These are phyloP conservation scores for Tinea trinotella DNA, from an alignment of 2,888 invertebrate genomes.

Conservation along the genomic window DNA sequence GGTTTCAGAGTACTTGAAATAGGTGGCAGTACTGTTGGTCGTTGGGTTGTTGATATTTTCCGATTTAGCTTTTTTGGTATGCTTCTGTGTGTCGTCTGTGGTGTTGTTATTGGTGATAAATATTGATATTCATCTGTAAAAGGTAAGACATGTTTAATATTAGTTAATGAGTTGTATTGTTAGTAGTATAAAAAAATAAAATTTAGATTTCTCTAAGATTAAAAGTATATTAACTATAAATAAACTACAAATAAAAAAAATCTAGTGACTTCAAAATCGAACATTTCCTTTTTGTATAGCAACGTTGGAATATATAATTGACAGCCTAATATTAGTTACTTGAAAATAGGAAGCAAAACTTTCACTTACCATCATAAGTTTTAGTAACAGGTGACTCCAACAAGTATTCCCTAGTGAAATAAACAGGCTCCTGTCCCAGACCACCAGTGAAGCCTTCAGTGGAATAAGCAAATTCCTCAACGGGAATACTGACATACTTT, in stretches of 20 bases:
- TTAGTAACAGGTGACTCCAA: slow-evolving; percentile 61
- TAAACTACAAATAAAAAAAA: no score
- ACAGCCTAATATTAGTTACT: no score
- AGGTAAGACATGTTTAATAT: no score
- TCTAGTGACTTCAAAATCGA: no score
- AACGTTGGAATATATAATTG: no score
- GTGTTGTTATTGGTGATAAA: slow-evolving; percentile 48
- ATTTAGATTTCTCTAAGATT: no score
- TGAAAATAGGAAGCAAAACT: neutral
- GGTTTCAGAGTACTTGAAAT: slow-evolving; percentile 26
- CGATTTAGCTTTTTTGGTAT: slow-evolving; percentile 44
- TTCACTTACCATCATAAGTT: slow-evolving; percentile 56
- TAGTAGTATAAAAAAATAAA: no score
- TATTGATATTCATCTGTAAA: slow-evolving; percentile 60
- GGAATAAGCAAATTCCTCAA: slow-evolving; percentile 43
- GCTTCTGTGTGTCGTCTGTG: slow-evolving; percentile 38
- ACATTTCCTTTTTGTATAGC: no score
- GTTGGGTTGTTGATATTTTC: slow-evolving; percentile 47
- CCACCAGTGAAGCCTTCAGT: slow-evolving; percentile 39
- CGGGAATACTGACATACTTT: slow-evolving; percentile 27
- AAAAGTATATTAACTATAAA: no score
- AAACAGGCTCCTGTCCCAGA: slow-evolving; percentile 45
- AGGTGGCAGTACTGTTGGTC: slow-evolving; percentile 28
- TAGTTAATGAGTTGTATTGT: no score
- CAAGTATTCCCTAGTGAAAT: slow-evolving; percentile 60